A percentile compares a stretch with the other conserved stretches of the same genome.
These are phyloP conservation scores for Mythimna loreyi DNA, from an alignment of 2,888 invertebrate genomes.

Conservation along the genomic window DNA sequence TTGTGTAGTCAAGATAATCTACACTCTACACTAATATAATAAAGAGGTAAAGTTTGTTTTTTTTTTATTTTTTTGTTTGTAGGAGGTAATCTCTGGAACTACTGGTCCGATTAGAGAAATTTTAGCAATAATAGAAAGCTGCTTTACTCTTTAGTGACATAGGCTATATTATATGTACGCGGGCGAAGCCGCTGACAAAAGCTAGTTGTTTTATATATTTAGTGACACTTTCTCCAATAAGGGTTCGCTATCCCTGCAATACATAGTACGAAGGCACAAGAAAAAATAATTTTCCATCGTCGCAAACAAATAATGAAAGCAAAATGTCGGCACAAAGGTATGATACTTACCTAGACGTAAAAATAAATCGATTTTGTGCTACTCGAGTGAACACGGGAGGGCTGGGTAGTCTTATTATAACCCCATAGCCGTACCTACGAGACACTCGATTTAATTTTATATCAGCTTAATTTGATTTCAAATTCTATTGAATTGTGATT, in stretches of 20 bases:
- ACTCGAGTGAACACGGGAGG: conserved; percentile 75
- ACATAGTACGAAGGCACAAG: conserved; percentile 37
- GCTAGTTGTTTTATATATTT: too few species aligned
- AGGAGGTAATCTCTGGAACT: too few species aligned
- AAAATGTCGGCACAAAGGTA: conserved; percentile 68
- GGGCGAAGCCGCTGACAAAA: too few species aligned
- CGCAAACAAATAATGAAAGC: conserved; percentile 67
- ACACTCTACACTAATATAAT: too few species aligned
- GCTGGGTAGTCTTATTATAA: conserved; percentile 74
- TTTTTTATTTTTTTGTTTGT: too few species aligned
- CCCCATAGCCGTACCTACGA: conserved; percentile 61
- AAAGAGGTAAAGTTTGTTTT: too few species aligned
- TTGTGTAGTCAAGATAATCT: too few species aligned
- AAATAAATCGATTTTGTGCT: conserved; percentile 80
- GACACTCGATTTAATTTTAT: conserved; percentile 67
- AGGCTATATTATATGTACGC: too few species aligned
- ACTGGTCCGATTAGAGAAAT: too few species aligned
- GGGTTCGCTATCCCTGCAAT: not conserved
- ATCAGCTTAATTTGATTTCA: conserved; percentile 64
- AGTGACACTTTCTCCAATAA: too few species aligned
- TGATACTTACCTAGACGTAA: conserved; percentile 67
- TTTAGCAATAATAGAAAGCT: too few species aligned
- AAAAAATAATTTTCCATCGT: conserved; percentile 60
- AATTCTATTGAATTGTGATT: conserved; percentile 53
- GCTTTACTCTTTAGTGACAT: too few species aligned